A percentile compares a stretch with the other conserved stretches of the same genome.
phyloP scores from a whole-genome alignment of 2,797 vertebrate species.

The Cuculus canorus region DNA sequence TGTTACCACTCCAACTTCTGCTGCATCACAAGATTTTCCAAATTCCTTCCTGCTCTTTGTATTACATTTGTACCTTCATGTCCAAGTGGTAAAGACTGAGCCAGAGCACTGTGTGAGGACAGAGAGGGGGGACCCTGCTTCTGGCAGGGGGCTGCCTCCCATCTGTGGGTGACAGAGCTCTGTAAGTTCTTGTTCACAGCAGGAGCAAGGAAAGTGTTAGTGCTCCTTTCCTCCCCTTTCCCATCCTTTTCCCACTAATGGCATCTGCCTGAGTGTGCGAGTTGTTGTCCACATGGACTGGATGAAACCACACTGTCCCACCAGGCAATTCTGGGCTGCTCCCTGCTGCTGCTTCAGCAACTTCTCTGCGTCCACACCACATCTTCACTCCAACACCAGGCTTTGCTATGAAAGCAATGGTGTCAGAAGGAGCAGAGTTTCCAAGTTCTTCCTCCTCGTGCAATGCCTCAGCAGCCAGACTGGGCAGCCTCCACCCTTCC shows the following conservation, averaged over 20 bases:
- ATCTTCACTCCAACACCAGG: neutral
- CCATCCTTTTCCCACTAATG: neutral
- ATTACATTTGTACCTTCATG: neutral
- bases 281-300: neutral
- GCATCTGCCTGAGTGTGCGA: fast-evolving
- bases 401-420: neutral
- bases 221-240: neutral
- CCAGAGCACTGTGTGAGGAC: neutral
- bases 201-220: neutral
- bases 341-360: neutral
- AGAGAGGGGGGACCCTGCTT: neutral
- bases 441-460: neutral
- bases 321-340: neutral
- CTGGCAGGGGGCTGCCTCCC: neutral
- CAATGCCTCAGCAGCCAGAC: neutral
- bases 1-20: neutral
- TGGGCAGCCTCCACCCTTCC: neutral
- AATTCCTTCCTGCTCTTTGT: neutral
- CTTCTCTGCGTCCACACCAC: neutral
- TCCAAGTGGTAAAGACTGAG: neutral
- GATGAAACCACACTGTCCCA: neutral
- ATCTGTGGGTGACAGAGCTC: neutral
- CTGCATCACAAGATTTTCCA: neutral
- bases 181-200: neutral
- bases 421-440: neutral